A percentile compares a stretch with the other conserved stretches of the same genome.
phyloP scores from a whole-genome alignment of 2,113 vertebrate genomes.

The Ardeotis arabs region DNA sequence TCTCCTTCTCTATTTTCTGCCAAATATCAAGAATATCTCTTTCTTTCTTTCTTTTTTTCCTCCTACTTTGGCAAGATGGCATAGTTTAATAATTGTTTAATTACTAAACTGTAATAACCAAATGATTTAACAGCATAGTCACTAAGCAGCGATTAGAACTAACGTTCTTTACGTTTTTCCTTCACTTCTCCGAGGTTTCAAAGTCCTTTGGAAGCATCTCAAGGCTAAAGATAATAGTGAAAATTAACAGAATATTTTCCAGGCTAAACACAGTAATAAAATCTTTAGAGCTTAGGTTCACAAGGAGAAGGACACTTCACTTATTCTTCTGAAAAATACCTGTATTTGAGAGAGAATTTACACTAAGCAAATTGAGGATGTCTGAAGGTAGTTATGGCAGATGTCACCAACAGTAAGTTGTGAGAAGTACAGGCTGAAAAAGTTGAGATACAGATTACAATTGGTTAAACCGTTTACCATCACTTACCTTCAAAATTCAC shows the following conservation, averaged over 20 bases:
- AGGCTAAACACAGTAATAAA: not conserved
- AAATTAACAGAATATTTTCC: not conserved
- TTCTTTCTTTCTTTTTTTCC: not conserved
- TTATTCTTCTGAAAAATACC: not conserved
- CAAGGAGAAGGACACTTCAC: not conserved
- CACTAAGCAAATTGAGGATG: not conserved
- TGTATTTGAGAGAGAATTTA: not conserved
- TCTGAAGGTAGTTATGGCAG: not conserved
- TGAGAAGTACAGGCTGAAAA: not conserved
- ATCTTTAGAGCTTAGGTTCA: not conserved
- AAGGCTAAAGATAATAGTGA: not conserved
- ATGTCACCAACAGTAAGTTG: not conserved
- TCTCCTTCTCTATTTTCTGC: not conserved
- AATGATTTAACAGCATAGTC: not conserved
- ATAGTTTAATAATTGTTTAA: not conserved
- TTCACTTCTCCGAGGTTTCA: not conserved
- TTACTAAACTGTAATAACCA: not conserved
- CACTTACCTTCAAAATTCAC: not conserved
- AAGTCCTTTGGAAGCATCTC: not conserved
- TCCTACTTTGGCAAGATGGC: not conserved
- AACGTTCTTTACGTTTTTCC: not conserved
- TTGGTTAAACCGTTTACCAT: not conserved
- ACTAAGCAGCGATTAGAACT: slow-evolving; percentile 2
- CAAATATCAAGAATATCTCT: not conserved
- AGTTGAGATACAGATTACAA: not conserved